Conservation (phyloP, 2,797 vertebrate genomes). For the Perodicticus potto region DNA sequence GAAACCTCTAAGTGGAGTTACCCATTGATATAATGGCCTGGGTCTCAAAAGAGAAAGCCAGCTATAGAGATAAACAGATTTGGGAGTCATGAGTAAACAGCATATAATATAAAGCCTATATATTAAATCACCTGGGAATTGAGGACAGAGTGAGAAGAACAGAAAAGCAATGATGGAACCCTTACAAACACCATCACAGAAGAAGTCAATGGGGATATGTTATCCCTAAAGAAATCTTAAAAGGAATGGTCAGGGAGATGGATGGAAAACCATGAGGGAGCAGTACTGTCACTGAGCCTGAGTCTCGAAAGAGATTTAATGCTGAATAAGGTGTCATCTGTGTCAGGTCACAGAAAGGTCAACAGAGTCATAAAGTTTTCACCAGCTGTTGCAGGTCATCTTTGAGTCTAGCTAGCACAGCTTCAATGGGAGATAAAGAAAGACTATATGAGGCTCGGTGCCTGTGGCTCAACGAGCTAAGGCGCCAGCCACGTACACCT, state of each 20-base stretch:
- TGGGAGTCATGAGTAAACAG: not conserved
- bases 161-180: not conserved
- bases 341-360: constrained; percentile 14
- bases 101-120: not conserved
- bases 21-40: not conserved
- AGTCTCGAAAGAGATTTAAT: not conserved
- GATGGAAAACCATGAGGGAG: not conserved
- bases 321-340: not conserved
- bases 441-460: not conserved
- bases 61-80: not conserved
- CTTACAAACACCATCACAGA: not conserved
- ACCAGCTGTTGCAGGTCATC: not conserved
- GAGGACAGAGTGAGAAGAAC: not conserved
- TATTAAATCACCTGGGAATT: not conserved
- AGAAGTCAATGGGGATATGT: not conserved
- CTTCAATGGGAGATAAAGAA: not conserved
- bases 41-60: not conserved
- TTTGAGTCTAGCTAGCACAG: not conserved
- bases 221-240: not conserved
- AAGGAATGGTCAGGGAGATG: not conserved
- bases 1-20: not conserved
- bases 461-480: too few relatives aligned
- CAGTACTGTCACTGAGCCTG: not conserved
- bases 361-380: not conserved
- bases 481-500: too few relatives aligned